A percentile compares a stretch with the other conserved stretches of the same genome.
Conservation (phyloP, 2,113 vertebrate genomes). For the Tragelaphus buxtoni region DNA sequence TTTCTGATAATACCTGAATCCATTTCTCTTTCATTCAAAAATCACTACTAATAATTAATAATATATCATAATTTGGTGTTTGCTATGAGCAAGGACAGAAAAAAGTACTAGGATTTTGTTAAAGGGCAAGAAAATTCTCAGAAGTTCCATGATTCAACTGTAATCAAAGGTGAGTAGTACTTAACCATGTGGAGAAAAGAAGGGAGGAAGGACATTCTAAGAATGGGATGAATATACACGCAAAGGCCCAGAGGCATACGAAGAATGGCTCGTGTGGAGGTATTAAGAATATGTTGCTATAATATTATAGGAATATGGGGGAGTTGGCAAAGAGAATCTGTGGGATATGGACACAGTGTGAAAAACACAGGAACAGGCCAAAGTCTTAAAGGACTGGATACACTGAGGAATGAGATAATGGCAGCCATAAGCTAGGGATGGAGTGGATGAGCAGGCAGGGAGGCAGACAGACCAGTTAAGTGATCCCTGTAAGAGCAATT, state of each 20-base stretch:
- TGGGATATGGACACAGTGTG: neutral
- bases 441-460: neutral
- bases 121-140: neutral
- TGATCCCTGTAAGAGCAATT: neutral
- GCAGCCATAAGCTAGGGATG: neutral
- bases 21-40: constrained; percentile 16
- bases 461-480: neutral
- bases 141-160: neutral
- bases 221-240: neutral
- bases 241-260: neutral
- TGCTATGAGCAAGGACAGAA: neutral
- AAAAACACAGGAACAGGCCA: neutral
- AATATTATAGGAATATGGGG: neutral
- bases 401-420: neutral
- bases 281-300: neutral
- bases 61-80: neutral
- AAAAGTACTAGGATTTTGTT: neutral
- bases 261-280: neutral
- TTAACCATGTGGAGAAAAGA: neutral
- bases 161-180: neutral
- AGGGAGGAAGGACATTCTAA: neutral
- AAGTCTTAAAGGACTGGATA: neutral
- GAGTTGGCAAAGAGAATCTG: neutral
- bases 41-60: neutral
- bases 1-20: neutral